Percentiles rank a stretch among this genome's conserved stretches.
These are phyloP conservation scores for Meta bourneti DNA, from an alignment of 2,888 invertebrate species.

Conservation along the genomic window DNA sequence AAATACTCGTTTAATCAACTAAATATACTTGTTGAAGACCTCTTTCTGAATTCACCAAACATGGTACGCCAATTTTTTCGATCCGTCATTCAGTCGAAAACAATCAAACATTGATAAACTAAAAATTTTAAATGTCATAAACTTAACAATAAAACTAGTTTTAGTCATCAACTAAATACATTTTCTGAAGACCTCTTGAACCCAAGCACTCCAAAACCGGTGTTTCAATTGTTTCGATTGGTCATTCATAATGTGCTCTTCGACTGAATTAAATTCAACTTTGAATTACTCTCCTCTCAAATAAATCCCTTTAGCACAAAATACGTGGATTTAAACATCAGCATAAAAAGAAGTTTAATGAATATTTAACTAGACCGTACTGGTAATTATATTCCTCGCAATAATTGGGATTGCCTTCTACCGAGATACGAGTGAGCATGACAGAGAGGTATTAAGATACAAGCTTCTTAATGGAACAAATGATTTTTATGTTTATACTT, in stretches of 20 bases:
- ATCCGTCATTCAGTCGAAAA: no score
- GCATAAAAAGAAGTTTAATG: background rate
- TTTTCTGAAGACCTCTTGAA: background rate
- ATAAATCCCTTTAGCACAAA: background rate
- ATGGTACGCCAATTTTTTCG: no score
- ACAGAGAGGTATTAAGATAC: slow-evolving; percentile 14
- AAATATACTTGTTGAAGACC: no score
- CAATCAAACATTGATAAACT: no score
- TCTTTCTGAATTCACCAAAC: no score
- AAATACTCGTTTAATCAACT: no score
- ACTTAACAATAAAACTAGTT: background rate
- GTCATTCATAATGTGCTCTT: background rate
- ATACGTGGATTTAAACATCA: background rate
- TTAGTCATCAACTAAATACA: background rate
- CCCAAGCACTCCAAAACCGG: background rate
- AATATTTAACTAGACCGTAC: background rate
- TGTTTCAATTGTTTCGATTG: background rate
- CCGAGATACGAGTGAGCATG: background rate
- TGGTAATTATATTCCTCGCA: background rate
- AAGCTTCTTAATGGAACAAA: slow-evolving; percentile 31
- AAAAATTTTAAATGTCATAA: background rate
- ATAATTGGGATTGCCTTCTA: background rate
- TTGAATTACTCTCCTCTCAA: background rate
- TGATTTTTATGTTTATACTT: slow-evolving; percentile 17
- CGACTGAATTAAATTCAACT: background rate